phyloP scores from a whole-genome alignment of 2,888 invertebrate genomes.

The Allygus modestus region DNA sequence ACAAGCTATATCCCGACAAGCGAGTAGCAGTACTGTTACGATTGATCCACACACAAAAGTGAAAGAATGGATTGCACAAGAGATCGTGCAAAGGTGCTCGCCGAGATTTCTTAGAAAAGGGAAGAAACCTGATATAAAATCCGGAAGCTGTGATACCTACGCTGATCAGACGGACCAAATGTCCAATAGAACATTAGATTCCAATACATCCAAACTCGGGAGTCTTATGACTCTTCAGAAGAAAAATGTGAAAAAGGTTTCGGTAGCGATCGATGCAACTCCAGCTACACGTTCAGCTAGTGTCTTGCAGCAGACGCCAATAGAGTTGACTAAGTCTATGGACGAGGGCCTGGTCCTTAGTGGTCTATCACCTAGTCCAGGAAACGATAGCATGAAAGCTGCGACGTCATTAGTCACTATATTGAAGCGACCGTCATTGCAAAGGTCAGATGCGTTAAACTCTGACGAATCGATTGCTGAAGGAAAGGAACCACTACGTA shows the following conservation, averaged over 20 bases:
- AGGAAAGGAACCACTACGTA: conserved; percentile 39
- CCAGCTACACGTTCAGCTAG: conserved; percentile 85
- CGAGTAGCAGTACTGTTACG: conserved; percentile 77
- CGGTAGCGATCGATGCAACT: conserved; percentile 88
- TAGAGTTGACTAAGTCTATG: conserved; percentile 81
- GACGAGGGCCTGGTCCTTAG: conserved; percentile 67
- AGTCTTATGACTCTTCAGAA: conserved; percentile 46
- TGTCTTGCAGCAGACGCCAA: conserved; percentile 86
- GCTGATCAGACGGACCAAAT: conserved; percentile 58
- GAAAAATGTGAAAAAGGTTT: conserved; percentile 77
- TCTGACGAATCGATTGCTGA: conserved; percentile 66
- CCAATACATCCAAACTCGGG: conserved; percentile 57
- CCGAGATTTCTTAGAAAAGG: conserved; percentile 78
- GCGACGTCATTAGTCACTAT: conserved; percentile 66
- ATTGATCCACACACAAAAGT: conserved; percentile 93
- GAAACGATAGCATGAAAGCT: conserved; percentile 63
- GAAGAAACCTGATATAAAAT: conserved; percentile 73
- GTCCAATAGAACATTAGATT: conserved; percentile 59
- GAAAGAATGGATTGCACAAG: conserved; percentile 90
- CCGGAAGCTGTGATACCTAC: conserved; percentile 61
- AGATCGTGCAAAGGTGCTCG: conserved; percentile 85
- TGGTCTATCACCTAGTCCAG: conserved; percentile 45
- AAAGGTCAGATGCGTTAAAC: conserved; percentile 68
- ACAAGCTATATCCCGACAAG: conserved; percentile 77
- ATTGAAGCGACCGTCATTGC: conserved; percentile 66